A percentile compares a stretch with the other conserved stretches of the same genome.
Conservation (phyloP, 1,140 invertebrate species). For the Lasaia peninsularis region DNA sequence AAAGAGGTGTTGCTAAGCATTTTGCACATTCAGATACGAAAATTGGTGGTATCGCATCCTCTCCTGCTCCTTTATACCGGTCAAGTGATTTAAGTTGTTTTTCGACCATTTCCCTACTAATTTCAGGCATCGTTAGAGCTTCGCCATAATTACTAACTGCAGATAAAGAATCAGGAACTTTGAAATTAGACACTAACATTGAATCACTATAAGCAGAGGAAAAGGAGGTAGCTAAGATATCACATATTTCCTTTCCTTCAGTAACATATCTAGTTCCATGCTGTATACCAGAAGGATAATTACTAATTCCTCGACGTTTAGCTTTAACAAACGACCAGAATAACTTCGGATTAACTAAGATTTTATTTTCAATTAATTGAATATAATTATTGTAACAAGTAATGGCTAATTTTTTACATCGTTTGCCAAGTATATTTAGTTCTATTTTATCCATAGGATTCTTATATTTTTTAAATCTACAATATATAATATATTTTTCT, state of each 20-base stretch:
- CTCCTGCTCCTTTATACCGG: neutral
- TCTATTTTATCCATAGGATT: slow-evolving; percentile 25
- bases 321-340: slow-evolving; percentile 29
- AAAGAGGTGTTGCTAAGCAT: neutral
- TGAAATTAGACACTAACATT: too few species aligned
- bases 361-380: slow-evolving; percentile 16
- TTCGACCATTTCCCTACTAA: neutral
- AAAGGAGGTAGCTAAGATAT: slow-evolving; percentile 29
- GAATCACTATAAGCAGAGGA: slow-evolving; percentile 15
- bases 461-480: slow-evolving; percentile 21
- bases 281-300: slow-evolving; percentile 19
- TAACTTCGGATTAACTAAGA: slow-evolving; percentile 23
- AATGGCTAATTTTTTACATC: slow-evolving; percentile 18
- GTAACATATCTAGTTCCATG: slow-evolving; percentile 13
- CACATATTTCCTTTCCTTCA: slow-evolving; percentile 23
- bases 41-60: neutral
- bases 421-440: slow-evolving; percentile 16
- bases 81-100: neutral
- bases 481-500: neutral
- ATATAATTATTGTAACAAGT: slow-evolving; percentile 23
- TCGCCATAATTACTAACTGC: too few species aligned
- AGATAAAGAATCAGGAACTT: too few species aligned
- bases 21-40: neutral
- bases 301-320: slow-evolving; percentile 17
- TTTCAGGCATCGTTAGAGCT: neutral